A percentile compares a stretch with the other conserved stretches of the same genome.
Conservation (phyloP, 2,888 invertebrate species). For the Trachelus tabidus region DNA sequence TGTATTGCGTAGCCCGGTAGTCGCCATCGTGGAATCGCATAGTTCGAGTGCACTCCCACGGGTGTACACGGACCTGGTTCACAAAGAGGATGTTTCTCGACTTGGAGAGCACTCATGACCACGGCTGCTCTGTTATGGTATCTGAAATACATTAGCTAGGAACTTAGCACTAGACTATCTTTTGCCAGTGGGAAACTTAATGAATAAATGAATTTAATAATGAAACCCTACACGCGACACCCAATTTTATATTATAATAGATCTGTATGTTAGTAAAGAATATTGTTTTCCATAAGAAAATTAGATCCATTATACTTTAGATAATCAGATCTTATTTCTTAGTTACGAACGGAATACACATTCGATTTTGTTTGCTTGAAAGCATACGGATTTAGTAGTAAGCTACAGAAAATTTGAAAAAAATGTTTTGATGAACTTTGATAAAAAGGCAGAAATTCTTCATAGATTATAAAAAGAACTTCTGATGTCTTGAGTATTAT, state of each 20-base stretch:
- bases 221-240: background rate
- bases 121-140: conserved; percentile 94
- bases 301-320: too few relatives aligned
- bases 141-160: conserved; percentile 69
- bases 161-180: conserved; percentile 42
- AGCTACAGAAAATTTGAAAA: too few relatives aligned
- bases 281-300: too few relatives aligned
- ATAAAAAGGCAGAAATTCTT: too few relatives aligned
- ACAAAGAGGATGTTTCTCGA: conserved; percentile 90
- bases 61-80: conserved; percentile 81
- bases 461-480: too few relatives aligned
- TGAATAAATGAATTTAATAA: background rate
- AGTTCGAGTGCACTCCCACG: conserved; percentile 61
- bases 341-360: too few relatives aligned
- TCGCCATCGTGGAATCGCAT: conserved; percentile 67
- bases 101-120: conserved; percentile 92
- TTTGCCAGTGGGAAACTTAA: background rate
- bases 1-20: conserved; percentile 70
- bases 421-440: too few relatives aligned
- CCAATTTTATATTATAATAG: background rate
- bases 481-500: too few relatives aligned
- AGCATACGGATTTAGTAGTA: too few relatives aligned
- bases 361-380: too few relatives aligned
- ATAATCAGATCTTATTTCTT: too few relatives aligned
- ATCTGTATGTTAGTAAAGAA: too few relatives aligned